phyloP scores from a whole-genome alignment of 2,888 invertebrate genomes.

The Ichneumoninae sp. region DNA sequence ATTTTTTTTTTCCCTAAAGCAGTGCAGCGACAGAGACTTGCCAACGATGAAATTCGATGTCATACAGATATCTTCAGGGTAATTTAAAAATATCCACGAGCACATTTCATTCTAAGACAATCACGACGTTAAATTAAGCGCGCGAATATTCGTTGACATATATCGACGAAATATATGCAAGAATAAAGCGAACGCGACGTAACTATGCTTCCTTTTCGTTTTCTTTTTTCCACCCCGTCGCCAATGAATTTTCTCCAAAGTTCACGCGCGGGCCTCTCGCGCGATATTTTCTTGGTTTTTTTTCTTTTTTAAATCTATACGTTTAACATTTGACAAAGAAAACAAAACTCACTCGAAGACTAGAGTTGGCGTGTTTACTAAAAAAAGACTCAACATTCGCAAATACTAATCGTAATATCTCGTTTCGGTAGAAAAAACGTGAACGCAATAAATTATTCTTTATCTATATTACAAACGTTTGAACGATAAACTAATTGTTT shows the following conservation, averaged over 20 bases:
- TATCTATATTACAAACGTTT: constrained; percentile 58
- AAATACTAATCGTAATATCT: constrained; percentile 59
- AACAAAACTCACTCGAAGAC: constrained; percentile 68
- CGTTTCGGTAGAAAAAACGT: constrained; percentile 54
- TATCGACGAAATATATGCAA: constrained; percentile 43
- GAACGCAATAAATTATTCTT: constrained; percentile 62
- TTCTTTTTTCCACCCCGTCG: constrained; percentile 3
- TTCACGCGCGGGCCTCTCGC: constrained; percentile 23
- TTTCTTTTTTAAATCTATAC: constrained; percentile 24
- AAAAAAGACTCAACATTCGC: constrained; percentile 67
- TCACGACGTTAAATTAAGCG: constrained; percentile 25
- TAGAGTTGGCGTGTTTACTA: constrained; percentile 70
- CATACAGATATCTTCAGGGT: too few species aligned
- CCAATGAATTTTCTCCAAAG: constrained; percentile 23
- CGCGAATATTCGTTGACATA: constrained; percentile 41
- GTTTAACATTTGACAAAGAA: constrained; percentile 66
- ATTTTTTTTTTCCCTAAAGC: too few species aligned
- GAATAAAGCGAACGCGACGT: constrained; percentile 30
- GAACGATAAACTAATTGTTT: constrained; percentile 55
- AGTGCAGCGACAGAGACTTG: too few species aligned
- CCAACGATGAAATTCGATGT: too few species aligned
- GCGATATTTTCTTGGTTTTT: not conserved
- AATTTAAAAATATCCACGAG: constrained; percentile 10
- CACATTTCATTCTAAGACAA: constrained; percentile 34
- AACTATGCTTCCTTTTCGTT: not conserved